Conservation (phyloP, 2,888 invertebrate species). For the Myopa tessellatipennis region DNA sequence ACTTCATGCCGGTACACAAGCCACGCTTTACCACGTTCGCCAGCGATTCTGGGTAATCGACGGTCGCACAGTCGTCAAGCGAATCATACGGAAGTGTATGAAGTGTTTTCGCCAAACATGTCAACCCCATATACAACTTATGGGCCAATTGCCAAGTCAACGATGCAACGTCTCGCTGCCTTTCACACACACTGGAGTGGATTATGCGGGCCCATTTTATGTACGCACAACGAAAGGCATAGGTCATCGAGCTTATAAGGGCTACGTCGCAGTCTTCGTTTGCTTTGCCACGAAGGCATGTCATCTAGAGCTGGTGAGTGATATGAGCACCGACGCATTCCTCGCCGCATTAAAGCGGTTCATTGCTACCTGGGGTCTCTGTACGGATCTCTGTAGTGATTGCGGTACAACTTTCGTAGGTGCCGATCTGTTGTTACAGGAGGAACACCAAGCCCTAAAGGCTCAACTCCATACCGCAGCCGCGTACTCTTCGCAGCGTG, state of each 20-base stretch:
- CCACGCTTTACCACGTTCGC: background rate
- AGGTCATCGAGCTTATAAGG: constrained; percentile 37
- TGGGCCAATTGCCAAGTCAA: background rate
- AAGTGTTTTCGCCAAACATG: constrained; percentile 7
- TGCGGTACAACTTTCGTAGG: constrained; percentile 3
- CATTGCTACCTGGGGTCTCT: background rate
- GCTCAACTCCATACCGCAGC: constrained; percentile 10
- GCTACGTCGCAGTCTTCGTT: constrained; percentile 42
- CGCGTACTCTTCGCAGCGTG: constrained; percentile 14
- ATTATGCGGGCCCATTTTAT: constrained; percentile 39
- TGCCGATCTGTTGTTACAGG: background rate
- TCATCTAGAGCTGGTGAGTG: constrained; percentile 43
- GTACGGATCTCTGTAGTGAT: background rate
- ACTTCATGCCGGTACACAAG: constrained; percentile 3
- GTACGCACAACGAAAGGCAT: constrained; percentile 39
- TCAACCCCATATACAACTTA: background rate
- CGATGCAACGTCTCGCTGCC: constrained; percentile 12
- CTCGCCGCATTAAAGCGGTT: constrained; percentile 1
- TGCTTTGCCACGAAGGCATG: constrained; percentile 40
- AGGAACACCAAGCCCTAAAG: background rate
- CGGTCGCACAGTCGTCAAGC: background rate
- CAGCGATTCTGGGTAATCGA: constrained; percentile 2
- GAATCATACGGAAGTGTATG: constrained; percentile 12
- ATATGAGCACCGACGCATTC: constrained; percentile 28
- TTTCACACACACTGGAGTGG: constrained; percentile 37